Base-by-base conservation (phyloP, 2,797 vertebrate genomes). In the Clarias platycephalus region DNA sequence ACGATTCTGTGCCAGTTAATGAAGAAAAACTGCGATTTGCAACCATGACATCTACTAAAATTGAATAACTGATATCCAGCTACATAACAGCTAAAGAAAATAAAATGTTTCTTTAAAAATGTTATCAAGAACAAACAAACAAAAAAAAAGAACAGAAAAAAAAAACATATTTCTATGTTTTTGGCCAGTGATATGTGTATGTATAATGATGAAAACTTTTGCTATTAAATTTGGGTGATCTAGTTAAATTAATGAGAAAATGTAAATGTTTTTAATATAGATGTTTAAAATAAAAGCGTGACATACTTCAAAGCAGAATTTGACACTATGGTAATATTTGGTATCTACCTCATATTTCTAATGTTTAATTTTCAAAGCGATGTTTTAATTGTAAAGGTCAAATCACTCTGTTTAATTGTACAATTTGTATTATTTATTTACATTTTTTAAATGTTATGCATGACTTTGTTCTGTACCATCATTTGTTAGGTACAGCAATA, bases 391-490 rank as follows among this genome's bases (percentile, higher is more conserved):
- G 71, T 77, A 68, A 34, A 82, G 34, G 55, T 83, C 72, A 81
- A 20, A 60, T 77, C 10, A 26, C 40, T 3, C 20, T 77, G 28
- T 77, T 79, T 66, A 31, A 62, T 34, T 79, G 67, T 37, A 57
- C 37, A 64, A 72, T 31, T 44, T 67, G 31, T 72, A 91, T 91
- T 83, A 91, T 85, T 83, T 24, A 87, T 88, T 92, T 93, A 88
- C 90, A 91, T 93, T 85, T 79, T 86, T 88, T 20, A 28, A 63
- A 86, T 87, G 84, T 89, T 90, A 83, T 89, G 89, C 88, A 89
- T 90, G 86, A 87, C 4, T 81, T 79, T 80, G 58, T 77, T 81
- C 66, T 87, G 31, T 82, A 63, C 31, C 34, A 44, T 81, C 66
- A 40, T 79, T 62, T 82, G 31, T 83, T 78, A 58, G 72, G 81